Base-by-base conservation (phyloP, 2,113 vertebrate species). In the Gallinago undulata region DNA sequence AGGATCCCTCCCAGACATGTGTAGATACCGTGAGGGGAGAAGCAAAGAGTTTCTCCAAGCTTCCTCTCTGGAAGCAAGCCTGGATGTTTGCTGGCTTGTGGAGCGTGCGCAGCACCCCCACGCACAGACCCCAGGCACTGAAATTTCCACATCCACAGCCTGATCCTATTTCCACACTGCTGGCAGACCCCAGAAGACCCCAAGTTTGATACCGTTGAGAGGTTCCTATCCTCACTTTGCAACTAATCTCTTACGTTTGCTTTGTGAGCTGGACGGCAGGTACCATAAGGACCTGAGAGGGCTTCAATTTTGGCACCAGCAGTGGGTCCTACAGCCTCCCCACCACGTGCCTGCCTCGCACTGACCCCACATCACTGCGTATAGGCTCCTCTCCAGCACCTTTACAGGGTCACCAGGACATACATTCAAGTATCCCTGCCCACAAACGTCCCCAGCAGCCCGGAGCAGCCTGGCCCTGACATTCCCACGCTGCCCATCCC, bases 401-500 rank as follows among this genome's bases (percentile, higher is more conserved):
- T 39, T 24, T 41, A 48, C 39, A 10, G 24, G 25, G 15, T 53
- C 51, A 31, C 41, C 60, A 25, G 31, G n/a, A 24, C 15, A 47
- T 4, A 50, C 13, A 14, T 41, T 30, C 64, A 43, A 16, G 3
- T 12, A 2, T 24, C 17, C 27, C 63, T 63, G 31, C 57, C 70
- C 88, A 56, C 43, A 33, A 4, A 30, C 10, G 24, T 47, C 78
- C 66, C 66, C 78, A 74, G n/a, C 28, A 43, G 69, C 43, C 35
- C 11, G 30, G n/a, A 74, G n/a, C 28, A 43, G 69, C 43, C 35
- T 13, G 30, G n/a, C 28, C 55, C 64, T 12, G 8, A 7, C 4
- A 0, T 24, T 43, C 13, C 33, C 39, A 56, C 28, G 2, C 5
- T 10, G 19, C 41, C 27, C 28, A 11, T 57, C 59, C 18, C 0